phyloP scores from a whole-genome alignment of 2,888 invertebrate species.

The Tridacna crocea region DNA sequence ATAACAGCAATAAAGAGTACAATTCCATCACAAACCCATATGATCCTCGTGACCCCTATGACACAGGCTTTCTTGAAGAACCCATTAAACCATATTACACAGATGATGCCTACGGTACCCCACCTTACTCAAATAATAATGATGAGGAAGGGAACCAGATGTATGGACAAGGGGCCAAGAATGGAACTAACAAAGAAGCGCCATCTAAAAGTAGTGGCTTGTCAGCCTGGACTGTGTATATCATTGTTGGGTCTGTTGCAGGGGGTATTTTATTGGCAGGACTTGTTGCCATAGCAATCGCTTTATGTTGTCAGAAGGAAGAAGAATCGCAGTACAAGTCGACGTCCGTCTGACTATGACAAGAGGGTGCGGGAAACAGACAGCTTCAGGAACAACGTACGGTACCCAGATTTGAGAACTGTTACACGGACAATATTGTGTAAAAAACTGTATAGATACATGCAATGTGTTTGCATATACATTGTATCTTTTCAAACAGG shows the following conservation, averaged over 20 bases:
- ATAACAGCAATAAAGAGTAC: slow-evolving; percentile 18
- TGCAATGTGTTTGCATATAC: neutral
- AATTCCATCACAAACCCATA: slow-evolving; percentile 31
- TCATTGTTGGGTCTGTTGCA: slow-evolving; percentile 77
- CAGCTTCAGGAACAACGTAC: slow-evolving; percentile 37
- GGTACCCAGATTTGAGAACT: slow-evolving; percentile 30
- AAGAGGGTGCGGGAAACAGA: slow-evolving; percentile 55
- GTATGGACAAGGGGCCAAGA: slow-evolving; percentile 23
- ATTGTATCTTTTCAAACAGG: neutral
- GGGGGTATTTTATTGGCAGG: slow-evolving; percentile 77
- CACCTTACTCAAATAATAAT: neutral
- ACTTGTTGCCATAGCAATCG: slow-evolving; percentile 76
- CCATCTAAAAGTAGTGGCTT: slow-evolving; percentile 34
- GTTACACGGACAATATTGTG: slow-evolving; percentile 24
- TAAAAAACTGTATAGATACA: neutral
- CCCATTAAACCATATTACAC: neutral
- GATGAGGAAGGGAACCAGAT: slow-evolving; percentile 10
- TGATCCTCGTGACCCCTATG: slow-evolving; percentile 8
- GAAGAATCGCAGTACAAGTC: slow-evolving; percentile 76
- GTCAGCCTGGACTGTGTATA: slow-evolving; percentile 78
- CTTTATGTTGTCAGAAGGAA: slow-evolving; percentile 74
- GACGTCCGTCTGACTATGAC: slow-evolving; percentile 75
- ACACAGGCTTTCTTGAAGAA: slow-evolving; percentile 11
- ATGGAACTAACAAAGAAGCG: slow-evolving; percentile 4
- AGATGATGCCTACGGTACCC: neutral